A percentile compares a stretch with the other conserved stretches of the same genome.
These are phyloP conservation scores for Steinernema feltiae DNA, from an alignment of 1,140 invertebrate species.

Conservation along the genomic window DNA sequence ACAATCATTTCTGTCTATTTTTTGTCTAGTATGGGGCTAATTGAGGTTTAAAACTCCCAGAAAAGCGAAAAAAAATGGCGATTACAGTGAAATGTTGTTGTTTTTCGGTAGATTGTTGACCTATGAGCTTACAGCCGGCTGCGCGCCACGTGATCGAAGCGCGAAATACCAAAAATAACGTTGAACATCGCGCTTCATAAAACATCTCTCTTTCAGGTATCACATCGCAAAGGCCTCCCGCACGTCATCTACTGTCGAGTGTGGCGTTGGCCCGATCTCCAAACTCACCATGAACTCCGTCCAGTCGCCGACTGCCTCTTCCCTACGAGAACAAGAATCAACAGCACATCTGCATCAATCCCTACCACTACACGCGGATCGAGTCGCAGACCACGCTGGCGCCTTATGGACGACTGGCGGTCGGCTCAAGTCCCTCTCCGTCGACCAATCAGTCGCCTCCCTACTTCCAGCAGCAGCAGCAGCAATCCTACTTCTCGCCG, in stretches of 20 bases:
- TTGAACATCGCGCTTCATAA: too few species aligned
- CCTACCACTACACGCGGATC: slow-evolving; percentile 64
- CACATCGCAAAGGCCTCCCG: slow-evolving; percentile 86
- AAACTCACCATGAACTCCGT: slow-evolving; percentile 92
- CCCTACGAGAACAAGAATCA: slow-evolving; percentile 84
- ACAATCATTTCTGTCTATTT: too few species aligned
- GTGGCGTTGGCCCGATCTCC: slow-evolving; percentile 95
- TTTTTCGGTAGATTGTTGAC: too few species aligned
- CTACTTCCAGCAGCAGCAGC: slow-evolving; percentile 12
- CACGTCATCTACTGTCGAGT: slow-evolving; percentile 97
- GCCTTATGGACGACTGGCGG: not conserved
- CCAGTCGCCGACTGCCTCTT: slow-evolving; percentile 84
- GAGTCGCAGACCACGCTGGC: slow-evolving; percentile 49
- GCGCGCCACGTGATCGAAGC: slow-evolving; percentile 31
- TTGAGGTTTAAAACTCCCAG: too few species aligned
- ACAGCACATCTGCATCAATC: slow-evolving; percentile 72
- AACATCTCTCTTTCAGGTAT: slow-evolving; percentile 80
- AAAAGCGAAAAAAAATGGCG: too few species aligned
- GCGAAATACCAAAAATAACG: not conserved
- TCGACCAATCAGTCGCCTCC: slow-evolving; percentile 16
- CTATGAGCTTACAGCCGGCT: not conserved
- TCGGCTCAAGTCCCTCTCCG: not conserved
- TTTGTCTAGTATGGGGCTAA: too few species aligned
- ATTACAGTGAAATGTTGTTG: too few species aligned
- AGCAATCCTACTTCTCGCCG: not conserved